A percentile compares a stretch with the other conserved stretches of the same genome.
Conservation (phyloP, 2,113 vertebrate genomes). For the Pogonocichla stellata region DNA sequence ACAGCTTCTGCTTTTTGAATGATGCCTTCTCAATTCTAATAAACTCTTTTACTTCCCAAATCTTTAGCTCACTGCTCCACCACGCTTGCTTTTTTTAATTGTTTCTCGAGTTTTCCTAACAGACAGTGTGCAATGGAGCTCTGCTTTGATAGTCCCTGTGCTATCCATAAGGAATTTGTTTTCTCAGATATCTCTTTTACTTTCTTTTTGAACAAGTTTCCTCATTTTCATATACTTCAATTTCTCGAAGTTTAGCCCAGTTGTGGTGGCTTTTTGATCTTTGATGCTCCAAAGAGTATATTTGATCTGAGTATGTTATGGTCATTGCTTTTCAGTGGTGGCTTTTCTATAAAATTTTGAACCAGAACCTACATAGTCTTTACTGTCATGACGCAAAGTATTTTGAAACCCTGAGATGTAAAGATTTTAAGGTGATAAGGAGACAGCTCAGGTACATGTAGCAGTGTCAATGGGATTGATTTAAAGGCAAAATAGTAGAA, state of each 20-base stretch:
- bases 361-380: not conserved
- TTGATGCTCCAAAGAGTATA: not conserved
- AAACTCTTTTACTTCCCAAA: slow-evolving; percentile 16
- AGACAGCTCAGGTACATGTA: not conserved
- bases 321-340: not conserved
- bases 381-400: not conserved
- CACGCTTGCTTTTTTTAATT: not conserved
- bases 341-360: not conserved
- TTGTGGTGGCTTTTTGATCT: not conserved
- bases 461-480: not conserved
- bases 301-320: not conserved
- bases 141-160: not conserved
- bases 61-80: not conserved
- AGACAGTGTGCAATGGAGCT: not conserved
- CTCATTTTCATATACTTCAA: not conserved
- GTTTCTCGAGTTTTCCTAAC: not conserved
- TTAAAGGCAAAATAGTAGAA: not conserved
- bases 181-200: not conserved
- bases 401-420: not conserved
- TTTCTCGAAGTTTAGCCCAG: not conserved
- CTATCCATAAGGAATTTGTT: not conserved
- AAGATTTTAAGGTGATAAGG: not conserved
- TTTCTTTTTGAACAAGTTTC: not conserved
- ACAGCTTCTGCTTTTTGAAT: slow-evolving; percentile 63
- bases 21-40: slow-evolving; percentile 44